Evolutionary conservation across 30 jellyfish, hydroid and myxozoan genomes (phyloP), one percentile per base, ranked within the genome.

Genomic region (Hydractinia symbiolongicarpus): DNA sequence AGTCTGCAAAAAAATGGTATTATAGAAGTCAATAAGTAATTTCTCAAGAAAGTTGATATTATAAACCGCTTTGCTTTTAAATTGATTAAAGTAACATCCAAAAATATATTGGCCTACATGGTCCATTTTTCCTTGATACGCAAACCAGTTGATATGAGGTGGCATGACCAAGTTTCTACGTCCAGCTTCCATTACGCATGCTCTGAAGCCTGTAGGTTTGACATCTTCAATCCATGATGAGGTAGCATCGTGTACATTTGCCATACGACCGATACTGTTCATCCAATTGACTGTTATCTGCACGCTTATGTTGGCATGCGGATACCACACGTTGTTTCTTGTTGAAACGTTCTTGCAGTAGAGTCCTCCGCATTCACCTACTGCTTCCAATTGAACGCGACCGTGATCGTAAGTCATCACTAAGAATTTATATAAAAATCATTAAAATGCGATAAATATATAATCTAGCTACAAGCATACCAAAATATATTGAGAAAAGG

Each of bases 161-260:
- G 80, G 80, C 40, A 14, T 49, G 9, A 11, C 9, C 61, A 20
- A 20, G 54, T 30, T 53, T 30, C 56, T 6, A 7, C 80, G 56
- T 53, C 80, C 80, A 4, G 80, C 80, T 71, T 71, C 80, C 80
- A 71, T 71, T 5, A 71, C 80, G 80, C 80, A 71, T 53, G 80
- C 80, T 20, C 13, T 71, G 54, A 71, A 71, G 7, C 61, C 61
- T 15, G 56, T 71, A 14, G 80, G 58, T 5, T 30, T 71, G 80
- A 71, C 61, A 20, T 71, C 61, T 71, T 71, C 80, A 50, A 71
- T 71, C 80, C 80, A 71, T 8, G 80, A 71, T 7, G 80, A 30
- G 15, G 61, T 71, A 7, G 80, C 80, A 60, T 71, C 80, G 54
- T 71, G 80, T 20, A 50, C 61, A 19, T 55, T 19, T 7, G 61